Evolutionary conservation across 2,888 invertebrate genomes (phyloP).

Genomic region (Drosophila paranaensis): DNA sequence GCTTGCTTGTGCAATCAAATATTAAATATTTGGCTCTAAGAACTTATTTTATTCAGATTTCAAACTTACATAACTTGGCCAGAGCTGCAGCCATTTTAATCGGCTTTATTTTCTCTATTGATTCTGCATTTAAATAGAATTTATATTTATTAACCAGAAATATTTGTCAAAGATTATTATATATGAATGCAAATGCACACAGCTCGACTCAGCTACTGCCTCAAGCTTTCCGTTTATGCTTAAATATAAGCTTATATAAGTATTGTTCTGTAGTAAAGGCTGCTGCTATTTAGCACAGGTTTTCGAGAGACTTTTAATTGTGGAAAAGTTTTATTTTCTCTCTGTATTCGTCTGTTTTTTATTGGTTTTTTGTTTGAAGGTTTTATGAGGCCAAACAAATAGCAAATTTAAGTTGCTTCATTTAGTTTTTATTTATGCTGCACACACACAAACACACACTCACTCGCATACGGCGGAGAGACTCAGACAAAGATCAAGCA

Average conservation of each 20-base stretch:
- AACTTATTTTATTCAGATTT: neutral
- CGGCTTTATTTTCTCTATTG: neutral
- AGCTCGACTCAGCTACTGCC: neutral
- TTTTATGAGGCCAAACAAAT: conserved; percentile 37
- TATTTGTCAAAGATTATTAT: neutral
- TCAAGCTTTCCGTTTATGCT: no score
- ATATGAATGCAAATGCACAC: neutral
- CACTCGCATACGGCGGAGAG: conserved; percentile 25
- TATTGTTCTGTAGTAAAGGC: neutral
- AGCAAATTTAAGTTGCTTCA: conserved; percentile 40
- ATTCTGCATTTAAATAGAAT: neutral
- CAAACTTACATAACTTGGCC: neutral
- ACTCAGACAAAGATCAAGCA: conserved; percentile 60
- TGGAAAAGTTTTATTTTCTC: conserved; percentile 14
- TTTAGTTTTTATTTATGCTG: conserved; percentile 62
- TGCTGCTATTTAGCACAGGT: neutral
- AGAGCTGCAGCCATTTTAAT: neutral
- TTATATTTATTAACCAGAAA: neutral
- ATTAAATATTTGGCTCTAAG: neutral
- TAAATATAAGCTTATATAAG: neutral
- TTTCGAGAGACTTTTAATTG: conserved; percentile 1
- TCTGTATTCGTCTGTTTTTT: conserved; percentile 23
- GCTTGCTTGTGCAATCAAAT: neutral
- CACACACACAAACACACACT: conserved; percentile 28
- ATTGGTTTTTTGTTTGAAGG: conserved; percentile 34